phyloP scores from a whole-genome alignment of 1,140 invertebrate species.

The Pinna nobilis region DNA sequence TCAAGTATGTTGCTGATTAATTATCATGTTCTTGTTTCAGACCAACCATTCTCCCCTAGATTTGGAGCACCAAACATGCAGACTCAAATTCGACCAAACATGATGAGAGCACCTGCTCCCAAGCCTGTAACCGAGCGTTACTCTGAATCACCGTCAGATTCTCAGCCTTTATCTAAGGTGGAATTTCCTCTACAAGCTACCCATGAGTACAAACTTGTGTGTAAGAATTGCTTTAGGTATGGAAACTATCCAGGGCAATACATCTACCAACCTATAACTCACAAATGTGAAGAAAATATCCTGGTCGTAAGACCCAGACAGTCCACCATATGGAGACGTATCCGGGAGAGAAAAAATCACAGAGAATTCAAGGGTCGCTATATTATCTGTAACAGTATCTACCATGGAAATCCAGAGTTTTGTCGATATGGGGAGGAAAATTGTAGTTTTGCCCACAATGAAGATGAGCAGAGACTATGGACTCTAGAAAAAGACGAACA shows the following conservation, averaged over 20 bases:
- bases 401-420: slow-evolving; percentile 24
- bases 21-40: too few relatives aligned
- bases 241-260: slow-evolving; percentile 48
- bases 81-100: slow-evolving; percentile 22
- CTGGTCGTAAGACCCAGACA: slow-evolving; percentile 51
- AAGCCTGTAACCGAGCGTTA: slow-evolving; percentile 18
- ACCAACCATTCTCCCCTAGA: too few relatives aligned
- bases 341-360: slow-evolving; percentile 66
- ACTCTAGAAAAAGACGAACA: slow-evolving; percentile 65
- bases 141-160: slow-evolving; percentile 2
- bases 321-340: slow-evolving; percentile 47
- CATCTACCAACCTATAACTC: slow-evolving; percentile 37
- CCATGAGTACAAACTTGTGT: slow-evolving; percentile 58
- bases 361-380: slow-evolving; percentile 61
- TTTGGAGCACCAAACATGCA: slow-evolving; percentile 13
- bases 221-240: slow-evolving; percentile 56
- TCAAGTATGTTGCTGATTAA: too few relatives aligned
- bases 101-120: slow-evolving; percentile 31
- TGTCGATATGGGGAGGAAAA: slow-evolving; percentile 58
- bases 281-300: slow-evolving; percentile 65
- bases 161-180: background rate
- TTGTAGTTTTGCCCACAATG: slow-evolving; percentile 70
- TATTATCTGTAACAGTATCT: slow-evolving; percentile 61
- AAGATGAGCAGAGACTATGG: slow-evolving; percentile 65
- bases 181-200: slow-evolving; percentile 55